Evolutionary conservation across 30 jellyfish, hydroid and myxozoan genomes (phyloP).

Genomic region (Aurelia aurita): DNA sequence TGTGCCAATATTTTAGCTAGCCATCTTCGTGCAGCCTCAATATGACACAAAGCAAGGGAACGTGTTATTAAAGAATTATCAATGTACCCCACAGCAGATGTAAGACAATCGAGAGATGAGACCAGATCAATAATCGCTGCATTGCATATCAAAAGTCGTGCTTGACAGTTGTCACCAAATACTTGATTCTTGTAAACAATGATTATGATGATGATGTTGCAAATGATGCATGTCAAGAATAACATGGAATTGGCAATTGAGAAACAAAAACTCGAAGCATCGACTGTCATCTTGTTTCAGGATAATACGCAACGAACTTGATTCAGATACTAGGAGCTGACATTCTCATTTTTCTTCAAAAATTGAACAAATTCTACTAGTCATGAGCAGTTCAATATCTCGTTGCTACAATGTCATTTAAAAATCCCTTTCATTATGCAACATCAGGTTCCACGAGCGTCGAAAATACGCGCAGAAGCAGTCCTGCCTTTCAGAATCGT

Average conservation of each 20-base stretch:
- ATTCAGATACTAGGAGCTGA: too few species aligned
- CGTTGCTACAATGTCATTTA: too few species aligned
- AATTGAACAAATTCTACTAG: too few species aligned
- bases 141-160: constrained; percentile 1
- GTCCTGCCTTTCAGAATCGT: too few species aligned
- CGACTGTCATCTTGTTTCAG: not conserved
- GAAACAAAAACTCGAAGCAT: not conserved
- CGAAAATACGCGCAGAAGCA: too few species aligned
- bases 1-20: not conserved
- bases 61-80: not conserved
- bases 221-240: constrained; percentile 6
- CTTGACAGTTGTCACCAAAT: constrained; percentile 15
- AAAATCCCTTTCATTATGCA: too few species aligned
- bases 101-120: not conserved
- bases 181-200: constrained; percentile 11
- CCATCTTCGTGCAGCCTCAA: constrained; percentile 15
- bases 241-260: not conserved
- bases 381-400: too few species aligned
- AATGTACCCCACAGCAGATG: not conserved
- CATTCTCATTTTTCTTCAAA: too few species aligned
- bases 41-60: not conserved
- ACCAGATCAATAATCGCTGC: constrained; percentile 21
- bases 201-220: not conserved
- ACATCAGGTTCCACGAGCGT: too few species aligned
- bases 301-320: too few species aligned